A percentile compares a stretch with the other conserved stretches of the same genome.
Evolutionary conservation across 2,113 vertebrate genomes (phyloP).

Genomic region (Galeopterus variegatus): DNA sequence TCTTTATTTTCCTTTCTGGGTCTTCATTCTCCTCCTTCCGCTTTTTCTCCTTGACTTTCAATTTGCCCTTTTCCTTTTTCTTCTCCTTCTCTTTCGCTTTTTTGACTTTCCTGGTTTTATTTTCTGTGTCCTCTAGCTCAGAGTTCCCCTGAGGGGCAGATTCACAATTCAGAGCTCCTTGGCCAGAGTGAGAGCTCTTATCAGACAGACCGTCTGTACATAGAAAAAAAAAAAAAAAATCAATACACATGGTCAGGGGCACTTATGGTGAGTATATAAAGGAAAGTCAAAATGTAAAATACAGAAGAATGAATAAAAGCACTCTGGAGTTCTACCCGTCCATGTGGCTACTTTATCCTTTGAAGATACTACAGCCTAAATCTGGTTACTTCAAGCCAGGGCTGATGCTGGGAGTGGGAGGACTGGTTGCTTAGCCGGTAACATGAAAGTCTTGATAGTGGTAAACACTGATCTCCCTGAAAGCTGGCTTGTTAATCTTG

Average conservation of each 20-base stretch:
- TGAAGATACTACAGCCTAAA: conserved; percentile 73
- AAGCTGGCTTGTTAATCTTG: conserved; percentile 77
- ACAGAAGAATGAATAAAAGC: conserved; percentile 56
- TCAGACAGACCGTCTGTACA: conserved; percentile 93
- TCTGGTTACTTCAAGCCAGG: conserved; percentile 63
- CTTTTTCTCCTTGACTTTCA: conserved; percentile 94
- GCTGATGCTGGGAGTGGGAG: conserved; percentile 30
- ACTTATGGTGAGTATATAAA: not conserved
- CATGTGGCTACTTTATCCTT: conserved; percentile 38
- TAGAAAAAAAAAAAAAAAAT: conserved; percentile 81
- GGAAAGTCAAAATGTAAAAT: conserved; percentile 73
- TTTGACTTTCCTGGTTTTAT: conserved; percentile 91
- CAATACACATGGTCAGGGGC: conserved; percentile 64
- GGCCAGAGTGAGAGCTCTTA: conserved; percentile 93
- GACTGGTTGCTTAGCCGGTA: conserved; percentile 61
- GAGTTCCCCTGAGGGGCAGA: conserved; percentile 88
- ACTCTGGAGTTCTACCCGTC: conserved; percentile 52
- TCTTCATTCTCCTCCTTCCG: conserved; percentile 94
- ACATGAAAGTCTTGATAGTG: conserved; percentile 62
- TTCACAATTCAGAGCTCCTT: conserved; percentile 92
- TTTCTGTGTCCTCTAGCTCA: conserved; percentile 88
- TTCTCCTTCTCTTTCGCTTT: conserved; percentile 94
- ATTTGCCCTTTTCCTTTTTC: conserved; percentile 94
- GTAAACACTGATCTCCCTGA: conserved; percentile 51
- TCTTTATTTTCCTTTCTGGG: conserved; percentile 95